Evolutionary conservation across 2,797 vertebrate genomes (phyloP).

Genomic region (Rhabdomys pumilio): DNA sequence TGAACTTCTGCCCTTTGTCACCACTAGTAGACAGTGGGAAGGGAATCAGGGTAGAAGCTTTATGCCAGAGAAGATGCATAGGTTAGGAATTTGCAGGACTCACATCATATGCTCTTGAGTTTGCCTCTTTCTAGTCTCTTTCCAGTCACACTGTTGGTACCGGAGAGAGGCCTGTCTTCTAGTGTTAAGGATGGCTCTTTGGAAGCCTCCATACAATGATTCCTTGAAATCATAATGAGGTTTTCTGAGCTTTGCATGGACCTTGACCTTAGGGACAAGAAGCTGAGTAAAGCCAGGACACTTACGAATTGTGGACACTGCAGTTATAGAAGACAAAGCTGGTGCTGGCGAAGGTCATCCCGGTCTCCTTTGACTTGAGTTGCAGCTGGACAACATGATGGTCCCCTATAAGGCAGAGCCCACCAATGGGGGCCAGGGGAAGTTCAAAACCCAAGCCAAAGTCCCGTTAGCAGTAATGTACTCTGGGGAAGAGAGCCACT

Average conservation of each 20-base stretch:
- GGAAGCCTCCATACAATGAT: neutral
- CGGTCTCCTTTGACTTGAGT: slow-evolving; percentile 98
- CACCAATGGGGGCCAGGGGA: neutral
- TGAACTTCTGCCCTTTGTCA: neutral
- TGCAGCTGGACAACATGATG: slow-evolving; percentile 98
- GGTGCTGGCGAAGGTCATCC: slow-evolving; percentile 98
- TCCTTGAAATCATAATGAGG: neutral
- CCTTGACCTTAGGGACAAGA: neutral
- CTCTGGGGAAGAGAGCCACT: neutral
- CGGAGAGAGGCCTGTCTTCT: neutral
- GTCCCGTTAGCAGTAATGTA: neutral
- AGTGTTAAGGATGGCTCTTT: neutral
- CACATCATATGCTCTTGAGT: neutral
- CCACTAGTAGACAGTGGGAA: neutral
- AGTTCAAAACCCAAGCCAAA: neutral
- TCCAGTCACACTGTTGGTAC: neutral
- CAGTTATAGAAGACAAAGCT: slow-evolving; percentile 99
- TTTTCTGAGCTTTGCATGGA: neutral
- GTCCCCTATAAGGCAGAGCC: slow-evolving; percentile 91
- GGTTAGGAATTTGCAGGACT: too few species aligned
- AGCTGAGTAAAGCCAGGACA: neutral
- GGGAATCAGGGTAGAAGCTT: neutral
- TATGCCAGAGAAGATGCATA: neutral
- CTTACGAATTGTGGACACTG: slow-evolving; percentile 99
- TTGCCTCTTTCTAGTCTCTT: neutral